Evolutionary conservation across 2,888 invertebrate species (phyloP).

Genomic region (Drosophila sordidula): DNA sequence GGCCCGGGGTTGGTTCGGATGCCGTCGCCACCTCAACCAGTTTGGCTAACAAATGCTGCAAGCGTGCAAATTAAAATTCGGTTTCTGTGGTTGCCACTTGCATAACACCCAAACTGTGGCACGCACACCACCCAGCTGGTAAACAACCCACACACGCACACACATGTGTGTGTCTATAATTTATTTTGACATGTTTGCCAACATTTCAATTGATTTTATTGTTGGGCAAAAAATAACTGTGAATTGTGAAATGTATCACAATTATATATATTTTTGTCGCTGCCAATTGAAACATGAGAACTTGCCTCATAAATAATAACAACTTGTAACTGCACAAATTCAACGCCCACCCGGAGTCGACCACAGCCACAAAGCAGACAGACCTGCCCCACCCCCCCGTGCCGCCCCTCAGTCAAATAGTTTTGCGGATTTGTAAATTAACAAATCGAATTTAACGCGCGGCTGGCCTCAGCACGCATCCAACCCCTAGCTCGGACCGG

Average conservation of each 20-base stretch:
- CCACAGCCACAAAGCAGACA: conserved; percentile 72
- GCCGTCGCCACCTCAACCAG: conserved; percentile 46
- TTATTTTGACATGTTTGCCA: conserved; percentile 85
- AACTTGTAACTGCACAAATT: conserved; percentile 66
- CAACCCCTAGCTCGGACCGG: neutral
- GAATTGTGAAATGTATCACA: conserved; percentile 79
- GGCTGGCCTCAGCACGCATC: conserved; percentile 38
- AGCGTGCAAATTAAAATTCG: conserved; percentile 82
- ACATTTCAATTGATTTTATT: conserved; percentile 85
- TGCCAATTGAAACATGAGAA: conserved; percentile 72
- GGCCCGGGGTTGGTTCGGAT: neutral
- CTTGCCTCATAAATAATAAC: conserved; percentile 69
- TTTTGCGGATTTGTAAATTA: conserved; percentile 82
- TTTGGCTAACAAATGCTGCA: conserved; percentile 77
- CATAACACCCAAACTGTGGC: conserved; percentile 60
- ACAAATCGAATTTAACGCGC: conserved; percentile 81
- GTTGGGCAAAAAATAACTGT: conserved; percentile 63
- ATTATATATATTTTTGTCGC: conserved; percentile 58
- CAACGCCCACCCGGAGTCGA: conserved; percentile 3
- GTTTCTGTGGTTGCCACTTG: conserved; percentile 81
- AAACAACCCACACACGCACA: conserved; percentile 60
- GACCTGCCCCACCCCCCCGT: conserved; percentile 5
- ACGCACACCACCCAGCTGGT: conserved; percentile 56
- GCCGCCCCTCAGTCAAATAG: conserved; percentile 62
- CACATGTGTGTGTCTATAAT: conserved; percentile 73